phyloP scores from a whole-genome alignment of 2,888 invertebrate genomes.

The Stegana nigrithorax region DNA sequence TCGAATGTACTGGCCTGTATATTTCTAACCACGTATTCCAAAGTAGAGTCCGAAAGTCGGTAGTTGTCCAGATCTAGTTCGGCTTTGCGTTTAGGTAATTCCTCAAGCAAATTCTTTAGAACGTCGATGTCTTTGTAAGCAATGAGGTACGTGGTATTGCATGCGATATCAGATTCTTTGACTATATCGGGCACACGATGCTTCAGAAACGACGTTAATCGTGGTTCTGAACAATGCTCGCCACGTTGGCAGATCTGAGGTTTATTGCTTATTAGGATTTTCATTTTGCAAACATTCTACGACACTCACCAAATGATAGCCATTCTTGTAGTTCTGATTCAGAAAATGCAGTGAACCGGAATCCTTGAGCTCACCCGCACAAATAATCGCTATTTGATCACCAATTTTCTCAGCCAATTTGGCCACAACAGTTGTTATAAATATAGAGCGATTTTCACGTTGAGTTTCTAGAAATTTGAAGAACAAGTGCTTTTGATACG shows the following conservation, averaged over 20 bases:
- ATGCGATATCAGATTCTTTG: constrained; percentile 78
- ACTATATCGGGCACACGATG: constrained; percentile 80
- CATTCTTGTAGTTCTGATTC: constrained; percentile 81
- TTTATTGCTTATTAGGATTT: no score
- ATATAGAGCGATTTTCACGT: constrained; percentile 78
- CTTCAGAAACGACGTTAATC: constrained; percentile 72
- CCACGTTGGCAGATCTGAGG: constrained; percentile 76
- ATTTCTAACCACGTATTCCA: constrained; percentile 86
- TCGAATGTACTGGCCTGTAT: constrained; percentile 12
- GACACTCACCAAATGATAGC: constrained; percentile 75
- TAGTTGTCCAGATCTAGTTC: constrained; percentile 77
- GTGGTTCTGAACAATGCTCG: constrained; percentile 78
- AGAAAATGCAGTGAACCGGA: constrained; percentile 81
- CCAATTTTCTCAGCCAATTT: constrained; percentile 87
- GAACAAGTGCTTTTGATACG: constrained; percentile 70
- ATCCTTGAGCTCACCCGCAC: constrained; percentile 79
- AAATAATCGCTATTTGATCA: constrained; percentile 87
- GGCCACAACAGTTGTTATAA: constrained; percentile 86
- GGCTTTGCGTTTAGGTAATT: constrained; percentile 72
- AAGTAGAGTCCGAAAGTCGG: constrained; percentile 81
- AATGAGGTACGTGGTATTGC: constrained; percentile 79
- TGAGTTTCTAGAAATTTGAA: constrained; percentile 81
- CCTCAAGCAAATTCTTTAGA: constrained; percentile 75
- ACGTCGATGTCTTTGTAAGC: constrained; percentile 76
- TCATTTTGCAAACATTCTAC: neutral